A percentile compares a stretch with the other conserved stretches of the same genome.
Conservation (phyloP, 2,797 vertebrate genomes). For the Petrocephalus sullivani region DNA sequence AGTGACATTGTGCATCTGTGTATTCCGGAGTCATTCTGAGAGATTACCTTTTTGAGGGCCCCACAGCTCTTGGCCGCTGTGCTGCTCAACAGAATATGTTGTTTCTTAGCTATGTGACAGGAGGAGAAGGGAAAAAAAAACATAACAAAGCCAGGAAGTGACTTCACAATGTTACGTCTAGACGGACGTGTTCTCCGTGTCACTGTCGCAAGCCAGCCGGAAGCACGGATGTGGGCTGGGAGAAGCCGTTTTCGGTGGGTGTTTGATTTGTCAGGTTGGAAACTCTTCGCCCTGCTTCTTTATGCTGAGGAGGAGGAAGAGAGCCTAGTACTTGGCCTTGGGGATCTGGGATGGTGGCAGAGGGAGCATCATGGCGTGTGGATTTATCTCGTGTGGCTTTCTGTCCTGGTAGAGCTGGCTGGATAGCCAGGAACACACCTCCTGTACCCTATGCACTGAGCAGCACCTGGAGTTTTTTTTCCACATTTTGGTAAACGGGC, state of each 20-base stretch:
- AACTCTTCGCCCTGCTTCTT: background rate
- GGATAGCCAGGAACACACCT: background rate
- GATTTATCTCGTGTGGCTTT: background rate
- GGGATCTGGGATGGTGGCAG: background rate
- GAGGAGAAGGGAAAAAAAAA: background rate
- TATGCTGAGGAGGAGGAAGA: background rate
- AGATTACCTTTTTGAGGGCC: background rate
- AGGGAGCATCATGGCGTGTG: background rate
- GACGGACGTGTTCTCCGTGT: background rate
- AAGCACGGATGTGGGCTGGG: background rate
- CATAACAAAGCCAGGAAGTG: slow-evolving; percentile 10
- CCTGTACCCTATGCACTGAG: background rate
- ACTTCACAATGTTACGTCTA: slow-evolving; percentile 26
- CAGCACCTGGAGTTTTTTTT: background rate
- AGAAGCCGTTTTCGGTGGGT: background rate
- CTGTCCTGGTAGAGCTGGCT: background rate
- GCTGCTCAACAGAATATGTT: background rate
- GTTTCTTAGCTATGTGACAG: background rate
- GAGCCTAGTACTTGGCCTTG: background rate
- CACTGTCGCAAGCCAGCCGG: background rate
- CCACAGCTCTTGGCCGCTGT: background rate
- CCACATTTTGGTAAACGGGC: background rate
- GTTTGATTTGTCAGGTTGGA: background rate
- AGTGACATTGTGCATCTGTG: background rate
- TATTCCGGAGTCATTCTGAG: background rate